These are phyloP conservation scores for Globia sparganii DNA, from an alignment of 2,888 invertebrate species.

Conservation along the genomic window DNA sequence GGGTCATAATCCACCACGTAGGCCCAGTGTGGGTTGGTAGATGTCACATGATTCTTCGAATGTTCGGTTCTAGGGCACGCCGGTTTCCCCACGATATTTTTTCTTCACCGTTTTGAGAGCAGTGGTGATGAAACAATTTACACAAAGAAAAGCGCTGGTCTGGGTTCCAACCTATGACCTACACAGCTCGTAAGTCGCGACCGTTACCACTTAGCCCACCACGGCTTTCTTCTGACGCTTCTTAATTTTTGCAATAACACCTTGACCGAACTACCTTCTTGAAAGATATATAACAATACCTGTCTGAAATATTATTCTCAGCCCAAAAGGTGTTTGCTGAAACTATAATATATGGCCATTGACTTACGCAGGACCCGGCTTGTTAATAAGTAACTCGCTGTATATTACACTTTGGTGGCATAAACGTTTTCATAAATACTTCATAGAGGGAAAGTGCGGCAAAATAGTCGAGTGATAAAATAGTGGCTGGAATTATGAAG, in stretches of 20 bases:
- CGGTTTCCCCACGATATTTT: not conserved
- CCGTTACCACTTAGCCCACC: no score
- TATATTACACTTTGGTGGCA: constrained; percentile 3
- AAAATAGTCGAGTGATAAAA: constrained; percentile 19
- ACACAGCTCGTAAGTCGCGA: not conserved
- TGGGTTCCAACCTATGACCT: not conserved
- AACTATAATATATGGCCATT: constrained; percentile 36
- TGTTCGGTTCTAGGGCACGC: no score
- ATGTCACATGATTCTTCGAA: not conserved
- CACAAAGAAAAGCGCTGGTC: no score
- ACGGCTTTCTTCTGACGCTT: not conserved
- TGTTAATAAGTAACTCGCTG: constrained; percentile 45
- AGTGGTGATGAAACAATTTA: not conserved
- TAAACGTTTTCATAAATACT: constrained; percentile 34
- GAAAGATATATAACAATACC: constrained; percentile 15
- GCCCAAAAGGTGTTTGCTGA: constrained; percentile 12
- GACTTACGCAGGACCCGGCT: constrained; percentile 19
- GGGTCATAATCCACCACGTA: not conserved
- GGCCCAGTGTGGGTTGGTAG: not conserved
- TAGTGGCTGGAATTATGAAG: constrained; percentile 19
- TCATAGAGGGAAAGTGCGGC: not conserved
- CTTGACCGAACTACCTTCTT: constrained; percentile 8
- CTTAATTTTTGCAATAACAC: constrained; percentile 26
- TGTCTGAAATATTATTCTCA: constrained; percentile 42
- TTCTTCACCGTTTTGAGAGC: not conserved